Percentiles rank a stretch among this genome's conserved stretches.
Evolutionary conservation across 2,888 invertebrate species (phyloP).

Genomic region (Sclerodermus sp.): DNA sequence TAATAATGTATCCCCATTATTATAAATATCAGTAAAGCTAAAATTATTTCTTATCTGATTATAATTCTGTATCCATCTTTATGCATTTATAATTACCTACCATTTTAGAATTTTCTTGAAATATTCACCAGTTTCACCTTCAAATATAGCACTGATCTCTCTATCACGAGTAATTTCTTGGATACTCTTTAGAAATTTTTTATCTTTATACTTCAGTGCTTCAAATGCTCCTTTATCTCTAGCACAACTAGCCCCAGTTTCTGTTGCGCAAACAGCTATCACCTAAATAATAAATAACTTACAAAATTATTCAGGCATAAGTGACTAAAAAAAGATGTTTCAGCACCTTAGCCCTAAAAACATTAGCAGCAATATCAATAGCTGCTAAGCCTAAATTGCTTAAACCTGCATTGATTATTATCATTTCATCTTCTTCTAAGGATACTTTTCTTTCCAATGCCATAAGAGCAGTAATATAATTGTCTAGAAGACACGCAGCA

Average conservation of each 20-base stretch:
- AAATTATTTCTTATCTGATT: slow-evolving; percentile 14
- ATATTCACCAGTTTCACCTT: slow-evolving; percentile 66
- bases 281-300: slow-evolving; percentile 59
- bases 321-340: no score
- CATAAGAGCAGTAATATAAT: slow-evolving; percentile 68
- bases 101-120: slow-evolving; percentile 63
- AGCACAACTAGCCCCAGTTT: slow-evolving; percentile 63
- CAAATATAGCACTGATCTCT: slow-evolving; percentile 68
- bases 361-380: slow-evolving; percentile 70
- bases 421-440: slow-evolving; percentile 61
- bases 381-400: slow-evolving; percentile 69
- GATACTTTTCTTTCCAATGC: slow-evolving; percentile 63
- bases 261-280: slow-evolving; percentile 69
- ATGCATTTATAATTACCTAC: slow-evolving; percentile 53
- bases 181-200: slow-evolving; percentile 62
- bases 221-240: slow-evolving; percentile 67
- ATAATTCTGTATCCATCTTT: slow-evolving; percentile 7
- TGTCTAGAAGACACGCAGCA: slow-evolving; percentile 64
- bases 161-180: slow-evolving; percentile 63
- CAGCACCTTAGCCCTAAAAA: slow-evolving; percentile 67
- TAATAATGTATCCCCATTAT: slow-evolving; percentile 28
- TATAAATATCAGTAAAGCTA: slow-evolving; percentile 48
- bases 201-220: slow-evolving; percentile 64
- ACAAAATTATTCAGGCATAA: no score
- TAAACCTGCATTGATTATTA: slow-evolving; percentile 68